Evolutionary conservation across 2,113 vertebrate species (phyloP).

Genomic region (Lepidothrix coronata): DNA sequence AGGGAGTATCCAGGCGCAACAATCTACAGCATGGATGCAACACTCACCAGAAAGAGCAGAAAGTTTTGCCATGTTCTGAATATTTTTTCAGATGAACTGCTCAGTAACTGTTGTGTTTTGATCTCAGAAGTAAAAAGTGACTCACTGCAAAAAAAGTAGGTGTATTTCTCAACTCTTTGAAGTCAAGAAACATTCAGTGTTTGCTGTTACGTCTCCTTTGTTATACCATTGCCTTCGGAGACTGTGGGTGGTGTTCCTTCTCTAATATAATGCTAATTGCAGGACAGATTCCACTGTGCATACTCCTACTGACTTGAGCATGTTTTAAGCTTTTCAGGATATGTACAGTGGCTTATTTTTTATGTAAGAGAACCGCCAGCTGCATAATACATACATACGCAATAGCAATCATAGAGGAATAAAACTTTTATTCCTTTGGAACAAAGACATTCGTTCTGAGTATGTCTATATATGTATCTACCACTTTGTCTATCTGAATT

Average conservation of each 20-base stretch:
- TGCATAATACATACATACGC: not conserved
- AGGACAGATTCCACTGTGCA: conserved; percentile 1
- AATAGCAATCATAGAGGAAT: not conserved
- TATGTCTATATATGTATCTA: accelerated
- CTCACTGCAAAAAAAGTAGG: conserved; percentile 42
- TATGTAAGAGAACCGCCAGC: not conserved
- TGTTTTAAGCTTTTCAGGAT: not conserved
- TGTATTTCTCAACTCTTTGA: conserved; percentile 38
- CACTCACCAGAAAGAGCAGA: not conserved
- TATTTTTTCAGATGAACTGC: not conserved
- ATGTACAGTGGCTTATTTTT: not conserved
- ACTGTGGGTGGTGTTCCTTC: conserved; percentile 45
- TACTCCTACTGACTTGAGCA: not conserved
- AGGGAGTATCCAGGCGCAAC: not conserved
- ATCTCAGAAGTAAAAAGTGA: conserved; percentile 44
- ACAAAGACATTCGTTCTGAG: not conserved
- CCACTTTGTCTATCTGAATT: not conserved
- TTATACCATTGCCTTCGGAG: conserved; percentile 17
- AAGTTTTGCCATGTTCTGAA: not conserved
- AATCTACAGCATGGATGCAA: not conserved
- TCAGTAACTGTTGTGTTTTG: conserved; percentile 1
- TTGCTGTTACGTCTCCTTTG: conserved; percentile 28
- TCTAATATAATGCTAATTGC: conserved; percentile 16
- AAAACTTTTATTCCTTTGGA: not conserved
- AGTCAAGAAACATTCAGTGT: conserved; percentile 26